These are phyloP conservation scores for Plebejus anna DNA, from an alignment of 2,888 invertebrate genomes.

Conservation along the genomic window DNA sequence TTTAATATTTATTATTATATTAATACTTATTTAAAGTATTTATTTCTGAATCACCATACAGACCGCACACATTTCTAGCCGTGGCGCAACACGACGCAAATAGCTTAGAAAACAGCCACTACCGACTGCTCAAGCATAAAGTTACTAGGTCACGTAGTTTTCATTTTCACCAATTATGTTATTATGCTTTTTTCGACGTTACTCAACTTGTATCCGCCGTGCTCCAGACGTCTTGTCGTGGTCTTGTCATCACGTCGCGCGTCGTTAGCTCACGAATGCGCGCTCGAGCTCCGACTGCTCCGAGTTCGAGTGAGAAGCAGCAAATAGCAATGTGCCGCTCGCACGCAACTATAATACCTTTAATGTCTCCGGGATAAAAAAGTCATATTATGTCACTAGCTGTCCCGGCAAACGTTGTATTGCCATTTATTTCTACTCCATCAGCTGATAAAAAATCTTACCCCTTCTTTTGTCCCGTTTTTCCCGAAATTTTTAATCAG, in stretches of 20 bases:
- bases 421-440: too few relatives aligned
- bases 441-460: too few relatives aligned
- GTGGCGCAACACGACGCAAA: slow-evolving; percentile 23
- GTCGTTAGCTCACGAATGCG: neutral
- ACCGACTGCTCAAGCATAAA: slow-evolving; percentile 22
- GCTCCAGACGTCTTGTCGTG: neutral
- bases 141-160: slow-evolving; percentile 1
- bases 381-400: neutral
- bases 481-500: too few relatives aligned
- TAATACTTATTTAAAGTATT: neutral
- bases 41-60: slow-evolving; percentile 7
- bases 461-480: too few relatives aligned
- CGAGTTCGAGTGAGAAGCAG: neutral
- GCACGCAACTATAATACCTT: neutral
- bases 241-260: neutral
- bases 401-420: too few relatives aligned
- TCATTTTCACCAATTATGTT: slow-evolving; percentile 21
- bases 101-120: neutral
- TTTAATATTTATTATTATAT: too few relatives aligned
- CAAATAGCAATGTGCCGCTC: neutral
- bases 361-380: neutral
- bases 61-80: neutral
- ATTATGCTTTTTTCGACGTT: neutral
- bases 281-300: neutral
- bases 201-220: neutral